A percentile compares a stretch with the other conserved stretches of the same genome.
Evolutionary conservation across 2,113 vertebrate species (phyloP).

Genomic region (Antechinus stuartii): DNA sequence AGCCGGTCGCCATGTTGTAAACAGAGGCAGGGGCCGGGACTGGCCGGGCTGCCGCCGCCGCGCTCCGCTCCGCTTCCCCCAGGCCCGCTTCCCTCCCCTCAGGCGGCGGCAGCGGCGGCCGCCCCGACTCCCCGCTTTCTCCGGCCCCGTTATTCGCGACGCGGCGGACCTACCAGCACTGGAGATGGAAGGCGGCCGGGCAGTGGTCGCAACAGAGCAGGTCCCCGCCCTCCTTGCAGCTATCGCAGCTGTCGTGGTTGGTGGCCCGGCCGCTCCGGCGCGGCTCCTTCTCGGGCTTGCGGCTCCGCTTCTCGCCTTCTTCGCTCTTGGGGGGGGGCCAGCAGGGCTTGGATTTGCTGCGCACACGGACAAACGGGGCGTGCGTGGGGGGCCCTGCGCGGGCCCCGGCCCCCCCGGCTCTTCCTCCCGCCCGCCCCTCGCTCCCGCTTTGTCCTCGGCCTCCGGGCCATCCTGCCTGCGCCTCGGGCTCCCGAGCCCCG

Average conservation of each 20-base stretch:
- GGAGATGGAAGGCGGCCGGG: slow-evolving; percentile 96
- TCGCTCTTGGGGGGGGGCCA: slow-evolving; percentile 95
- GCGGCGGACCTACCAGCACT: slow-evolving; percentile 91
- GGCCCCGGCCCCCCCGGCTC: slow-evolving; percentile 48
- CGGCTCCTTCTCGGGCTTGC: slow-evolving; percentile 92
- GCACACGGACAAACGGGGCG: slow-evolving; percentile 67
- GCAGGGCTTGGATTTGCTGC: slow-evolving; percentile 96
- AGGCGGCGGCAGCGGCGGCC: not conserved
- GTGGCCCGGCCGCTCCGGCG: slow-evolving; percentile 95
- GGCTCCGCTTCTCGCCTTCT: slow-evolving; percentile 92
- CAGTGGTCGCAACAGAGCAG: slow-evolving; percentile 97
- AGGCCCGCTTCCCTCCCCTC: not conserved
- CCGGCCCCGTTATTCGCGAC: slow-evolving; percentile 72
- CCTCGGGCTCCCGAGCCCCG: slow-evolving; percentile 35
- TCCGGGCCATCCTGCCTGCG: slow-evolving; percentile 75
- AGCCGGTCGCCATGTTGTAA: slow-evolving; percentile 95
- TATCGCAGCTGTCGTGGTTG: slow-evolving; percentile 98
- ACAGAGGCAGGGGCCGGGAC: slow-evolving; percentile 85
- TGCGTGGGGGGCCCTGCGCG: slow-evolving; percentile 60
- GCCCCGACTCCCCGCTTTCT: not conserved
- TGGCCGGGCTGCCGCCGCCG: slow-evolving; percentile 1
- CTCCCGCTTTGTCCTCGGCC: slow-evolving; percentile 74
- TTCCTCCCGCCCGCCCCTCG: slow-evolving; percentile 63
- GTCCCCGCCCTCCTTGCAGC: slow-evolving; percentile 96
- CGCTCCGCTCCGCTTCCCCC: not conserved